Evolutionary conservation across 2,888 invertebrate genomes (phyloP), one percentile per base, ranked within the genome.

Genomic region (Sesia apiformis): DNA sequence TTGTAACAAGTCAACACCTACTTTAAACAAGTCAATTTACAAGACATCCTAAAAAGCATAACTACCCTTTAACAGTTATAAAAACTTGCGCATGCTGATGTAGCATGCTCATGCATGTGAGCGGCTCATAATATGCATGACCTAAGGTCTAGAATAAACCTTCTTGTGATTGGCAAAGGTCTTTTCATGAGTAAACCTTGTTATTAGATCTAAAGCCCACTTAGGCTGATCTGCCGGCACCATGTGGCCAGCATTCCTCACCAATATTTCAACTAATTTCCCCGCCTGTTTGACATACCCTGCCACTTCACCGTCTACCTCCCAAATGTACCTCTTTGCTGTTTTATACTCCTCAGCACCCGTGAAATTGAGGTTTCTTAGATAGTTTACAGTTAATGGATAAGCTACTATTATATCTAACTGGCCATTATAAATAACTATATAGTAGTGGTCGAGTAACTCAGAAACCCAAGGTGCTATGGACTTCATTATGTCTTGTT

Each of bases 331-430:
- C 49, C 95, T 90, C 51, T 88, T 82, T 0, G 95, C 93, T 1
- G 81, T 86, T 66, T 92, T 92, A 76, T 95, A 97, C 3, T 91
- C 88, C 3, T 90, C 90, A 0, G 93, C 84, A 0, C 91, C 93
- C 38, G 85, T 90, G 84, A 96, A 97, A 51, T 93, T 90, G 1
- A 97, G 84, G 53, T 92, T 90, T 60, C 91, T 89, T 40, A 98
- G 81, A 76, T 95, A 97, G 72, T 94, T 94, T 38, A 94, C 91
- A 0, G 97, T 97, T 53, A 96, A 74, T 0, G 97, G 96, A 79
- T 96, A 96, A 0, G 97, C 96, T 0, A 97, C 95, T 60, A 97
- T 96, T 7, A 98, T 94, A 76, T 98, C 98, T 60, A 98, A 76
- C 72, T 98, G 97, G 0, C 98, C 98, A 72, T 94, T 97, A 76